Conservation (phyloP, 2,113 vertebrate species). For the Stegostoma tigrinum region DNA sequence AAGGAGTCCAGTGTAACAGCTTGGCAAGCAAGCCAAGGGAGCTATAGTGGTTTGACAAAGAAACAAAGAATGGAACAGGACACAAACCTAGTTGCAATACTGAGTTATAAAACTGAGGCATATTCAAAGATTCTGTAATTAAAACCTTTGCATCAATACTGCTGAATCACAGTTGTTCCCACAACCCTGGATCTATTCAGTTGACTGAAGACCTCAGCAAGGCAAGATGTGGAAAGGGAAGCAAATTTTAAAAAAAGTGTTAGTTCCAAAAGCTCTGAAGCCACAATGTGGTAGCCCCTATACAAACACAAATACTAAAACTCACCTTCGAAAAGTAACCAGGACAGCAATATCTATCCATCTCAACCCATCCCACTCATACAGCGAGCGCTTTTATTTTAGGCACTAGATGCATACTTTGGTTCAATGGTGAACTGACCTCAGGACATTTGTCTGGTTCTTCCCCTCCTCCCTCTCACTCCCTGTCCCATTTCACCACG, state of each 20-base stretch:
- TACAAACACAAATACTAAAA: neutral
- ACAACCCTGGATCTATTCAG: neutral
- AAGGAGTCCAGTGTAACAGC: slow-evolving; percentile 26
- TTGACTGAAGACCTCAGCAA: neutral
- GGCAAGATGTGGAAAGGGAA: neutral
- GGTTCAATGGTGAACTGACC: slow-evolving; percentile 13
- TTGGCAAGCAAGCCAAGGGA: slow-evolving; percentile 26
- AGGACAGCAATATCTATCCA: slow-evolving; percentile 10
- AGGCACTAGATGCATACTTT: slow-evolving; percentile 35
- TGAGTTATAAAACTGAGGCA: neutral
- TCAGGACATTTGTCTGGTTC: neutral
- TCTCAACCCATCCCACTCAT: neutral
- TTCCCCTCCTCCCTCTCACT: too few species aligned
- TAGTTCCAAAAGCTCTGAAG: neutral
- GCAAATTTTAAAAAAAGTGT: neutral
- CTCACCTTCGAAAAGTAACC: neutral
- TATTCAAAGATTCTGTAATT: neutral
- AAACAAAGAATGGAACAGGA: neutral
- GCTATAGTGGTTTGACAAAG: slow-evolving; percentile 33
- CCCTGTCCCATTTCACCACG: neutral
- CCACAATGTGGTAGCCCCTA: neutral
- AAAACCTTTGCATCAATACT: neutral
- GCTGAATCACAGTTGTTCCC: neutral
- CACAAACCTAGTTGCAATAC: neutral
- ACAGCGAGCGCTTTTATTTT: neutral